These are phyloP conservation scores for Rhabdomys dilectus DNA, from an alignment of 2,113 vertebrate genomes.

Conservation along the genomic window DNA sequence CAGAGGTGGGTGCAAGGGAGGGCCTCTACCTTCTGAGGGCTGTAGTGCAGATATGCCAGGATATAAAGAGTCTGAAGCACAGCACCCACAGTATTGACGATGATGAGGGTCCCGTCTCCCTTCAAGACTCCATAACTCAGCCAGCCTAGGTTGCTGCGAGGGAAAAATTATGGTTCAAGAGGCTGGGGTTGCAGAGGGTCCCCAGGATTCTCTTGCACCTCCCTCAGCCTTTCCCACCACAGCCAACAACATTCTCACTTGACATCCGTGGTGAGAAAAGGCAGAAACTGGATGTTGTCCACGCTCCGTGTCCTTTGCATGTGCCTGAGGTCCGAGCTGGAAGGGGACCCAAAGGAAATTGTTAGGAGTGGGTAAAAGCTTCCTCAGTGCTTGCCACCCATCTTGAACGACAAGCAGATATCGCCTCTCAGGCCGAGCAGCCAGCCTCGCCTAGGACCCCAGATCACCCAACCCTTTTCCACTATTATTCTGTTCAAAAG, in stretches of 20 bases:
- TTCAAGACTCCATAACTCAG: constrained; percentile 94
- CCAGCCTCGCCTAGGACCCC: background rate
- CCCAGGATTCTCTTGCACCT: background rate
- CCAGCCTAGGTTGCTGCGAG: constrained; percentile 94
- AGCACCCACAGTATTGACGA: constrained; percentile 92
- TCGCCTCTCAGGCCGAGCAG: background rate
- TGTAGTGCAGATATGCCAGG: constrained; percentile 90
- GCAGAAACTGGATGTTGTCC: constrained; percentile 95
- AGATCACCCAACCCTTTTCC: background rate
- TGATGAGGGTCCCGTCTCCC: constrained; percentile 89
- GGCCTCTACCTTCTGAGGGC: constrained; percentile 89
- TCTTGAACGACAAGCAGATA: background rate
- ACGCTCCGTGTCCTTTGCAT: constrained; percentile 91
- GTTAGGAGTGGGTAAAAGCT: background rate
- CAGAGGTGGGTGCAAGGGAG: constrained; percentile 2
- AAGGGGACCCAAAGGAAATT: constrained; percentile 53
- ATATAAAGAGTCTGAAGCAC: constrained; percentile 93
- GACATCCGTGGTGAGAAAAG: constrained; percentile 94
- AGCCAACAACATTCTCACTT: constrained; percentile 88
- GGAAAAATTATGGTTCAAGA: background rate
- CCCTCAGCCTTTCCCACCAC: background rate
- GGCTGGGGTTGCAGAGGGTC: constrained; percentile 35
- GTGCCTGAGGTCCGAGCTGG: constrained; percentile 93
- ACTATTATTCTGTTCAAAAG: background rate
- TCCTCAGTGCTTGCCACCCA: background rate